These are phyloP conservation scores for Trachelus stipa DNA, from an alignment of 2,888 invertebrate genomes.

Conservation along the genomic window DNA sequence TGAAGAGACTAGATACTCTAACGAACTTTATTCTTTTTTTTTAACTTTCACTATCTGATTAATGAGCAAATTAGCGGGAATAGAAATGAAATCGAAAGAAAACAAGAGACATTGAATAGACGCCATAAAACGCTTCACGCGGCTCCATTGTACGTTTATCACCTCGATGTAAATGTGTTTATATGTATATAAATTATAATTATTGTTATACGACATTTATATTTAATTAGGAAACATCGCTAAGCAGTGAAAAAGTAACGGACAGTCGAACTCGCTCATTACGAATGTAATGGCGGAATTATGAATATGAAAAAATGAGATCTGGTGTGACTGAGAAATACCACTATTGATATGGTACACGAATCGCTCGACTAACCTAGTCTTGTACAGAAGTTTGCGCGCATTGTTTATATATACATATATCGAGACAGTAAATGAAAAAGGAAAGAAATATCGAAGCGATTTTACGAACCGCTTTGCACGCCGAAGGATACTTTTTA, in stretches of 20 bases:
- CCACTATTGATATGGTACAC: conserved; percentile 37
- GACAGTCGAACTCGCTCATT: neutral
- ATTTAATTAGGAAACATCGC: conserved; percentile 30
- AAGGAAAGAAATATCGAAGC: neutral
- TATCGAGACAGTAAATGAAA: conserved; percentile 15
- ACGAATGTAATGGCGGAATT: neutral
- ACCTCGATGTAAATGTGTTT: conserved; percentile 61
- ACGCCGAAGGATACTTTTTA: conserved; percentile 22
- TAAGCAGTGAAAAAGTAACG: neutral
- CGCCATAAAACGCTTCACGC: neutral
- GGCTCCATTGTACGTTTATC: conserved; percentile 12
- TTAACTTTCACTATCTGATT: neutral
- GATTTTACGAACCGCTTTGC: conserved; percentile 31
- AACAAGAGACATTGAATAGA: neutral
- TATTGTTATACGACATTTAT: conserved; percentile 49
- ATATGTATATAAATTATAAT: conserved; percentile 64
- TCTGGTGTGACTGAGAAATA: neutral
- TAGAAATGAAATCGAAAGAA: neutral
- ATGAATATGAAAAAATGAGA: neutral
- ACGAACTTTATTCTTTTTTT: neutral
- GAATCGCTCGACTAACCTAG: conserved; percentile 62
- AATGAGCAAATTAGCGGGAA: neutral
- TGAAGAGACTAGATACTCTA: neutral
- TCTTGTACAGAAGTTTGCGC: conserved; percentile 62
- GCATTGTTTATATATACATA: conserved; percentile 46